Base-by-base conservation (phyloP, 2,797 vertebrate genomes). In the Myotis vivesi region DNA sequence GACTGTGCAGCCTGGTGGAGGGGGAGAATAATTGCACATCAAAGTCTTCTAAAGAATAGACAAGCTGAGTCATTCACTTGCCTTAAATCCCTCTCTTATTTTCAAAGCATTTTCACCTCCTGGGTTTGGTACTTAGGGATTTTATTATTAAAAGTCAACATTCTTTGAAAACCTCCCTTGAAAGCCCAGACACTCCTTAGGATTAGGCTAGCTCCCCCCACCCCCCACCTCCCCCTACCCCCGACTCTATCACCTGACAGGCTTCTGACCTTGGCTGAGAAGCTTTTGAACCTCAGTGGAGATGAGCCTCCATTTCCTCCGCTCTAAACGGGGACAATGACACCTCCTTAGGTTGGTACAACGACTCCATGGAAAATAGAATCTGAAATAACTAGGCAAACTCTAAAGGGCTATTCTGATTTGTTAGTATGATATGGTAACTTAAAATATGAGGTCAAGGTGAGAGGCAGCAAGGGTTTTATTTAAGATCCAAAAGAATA, bases 101-200 rank as follows among this genome's bases (percentile, higher is more conserved):
- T 92, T 93, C 55, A 88, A 80, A 94, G 71, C 44, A 25, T 53
- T 95, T 92, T 53, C 36, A 38, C 49, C 17, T 15, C 15, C n/a
- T 72, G 71, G 33, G 53, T 73, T 95, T 87, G 91, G 71, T n/a
- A 15, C 46, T 59, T n/a, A 7, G 71, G 87, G 76, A 89, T 91
- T 95, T 96, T 89, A 90, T 96, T 72, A 95, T 96, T 85, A 84
- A 92, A 96, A 64, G 72, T 81, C 89, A 84, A 89, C 69, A 84
- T 93, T 57, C 81, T 62, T 81, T 86, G 69, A 59, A 92, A 83
- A 73, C 28, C 22, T 59, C 82, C 51, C 85, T 33, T 30, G 38
- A 51, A 83, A 94, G 64, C 44, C 22, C 55, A 23, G 51, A 33
- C 23, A 17, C 17, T 81, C 46, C 11, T 76, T 55, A 49, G n/a